Evolutionary conservation across 1,140 invertebrate genomes (phyloP), one percentile per base, ranked within the genome.

Genomic region (Linepithema humile): DNA sequence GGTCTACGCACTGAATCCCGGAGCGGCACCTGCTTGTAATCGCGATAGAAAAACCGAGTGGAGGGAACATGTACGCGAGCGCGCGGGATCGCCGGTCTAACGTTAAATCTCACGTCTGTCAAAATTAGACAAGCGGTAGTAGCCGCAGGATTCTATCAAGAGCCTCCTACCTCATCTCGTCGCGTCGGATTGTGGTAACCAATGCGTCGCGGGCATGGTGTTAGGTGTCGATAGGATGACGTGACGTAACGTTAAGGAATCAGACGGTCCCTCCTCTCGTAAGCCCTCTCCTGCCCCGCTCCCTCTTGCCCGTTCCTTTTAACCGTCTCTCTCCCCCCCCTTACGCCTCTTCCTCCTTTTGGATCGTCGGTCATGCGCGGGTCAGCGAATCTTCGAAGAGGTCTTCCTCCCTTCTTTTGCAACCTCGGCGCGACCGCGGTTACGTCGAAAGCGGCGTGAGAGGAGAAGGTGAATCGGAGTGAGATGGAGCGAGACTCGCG

Each of bases 371-470:
- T 89, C 85, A 89, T 77, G 82, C 88, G 87, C 87, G 88, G 88
- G 88, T 89, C 82, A 88, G 86, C 86, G 82, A 86, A 88, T 84
- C 87, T 87, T 88, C 59, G 69, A 80, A 88, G 84, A 84, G 57
- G 85, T 87, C 80, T 82, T 89, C 77, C 83, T 87, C 87, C 55
- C 84, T 88, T 85, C 82, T 86, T 85, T 88, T 55, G 82, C 82
- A 59, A 83, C 40, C 57, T 87, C 78, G 74, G 59, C 85, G 78
- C 67, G 59, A 70, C 53, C 74, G 59, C 64, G 60, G 62, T 77
- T 88, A 62, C 69, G 53, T 82, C 80, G 83, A 62, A 82, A 40
- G 78, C 53, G 84, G 87, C 45, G 64, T 69, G 50, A 55, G 73
- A 53, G 23, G 40, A 74, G 75, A 77, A 35, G 59, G 72, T 60